These are phyloP conservation scores for Lumbricus terrestris DNA, from an alignment of 2,888 invertebrate species.

Conservation along the genomic window DNA sequence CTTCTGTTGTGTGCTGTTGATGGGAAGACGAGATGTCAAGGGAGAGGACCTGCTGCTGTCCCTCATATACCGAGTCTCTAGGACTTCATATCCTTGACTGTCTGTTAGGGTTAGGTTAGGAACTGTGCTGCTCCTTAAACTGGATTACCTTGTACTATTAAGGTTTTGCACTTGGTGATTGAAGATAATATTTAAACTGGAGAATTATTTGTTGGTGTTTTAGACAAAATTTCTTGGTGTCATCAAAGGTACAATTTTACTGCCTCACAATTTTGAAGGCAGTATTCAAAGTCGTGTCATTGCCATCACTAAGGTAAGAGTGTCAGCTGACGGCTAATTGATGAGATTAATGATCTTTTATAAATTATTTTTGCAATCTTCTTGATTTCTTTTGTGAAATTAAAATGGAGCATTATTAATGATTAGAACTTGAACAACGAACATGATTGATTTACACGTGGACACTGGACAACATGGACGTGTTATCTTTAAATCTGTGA, in stretches of 20 bases:
- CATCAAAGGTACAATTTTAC: conserved; percentile 42
- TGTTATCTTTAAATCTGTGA: neutral
- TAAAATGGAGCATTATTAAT: neutral
- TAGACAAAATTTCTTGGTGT: conserved; percentile 52
- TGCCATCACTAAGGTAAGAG: conserved; percentile 49
- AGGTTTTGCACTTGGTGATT: neutral
- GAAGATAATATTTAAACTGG: neutral
- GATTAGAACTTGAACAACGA: neutral
- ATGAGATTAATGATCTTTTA: neutral
- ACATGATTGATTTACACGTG: neutral
- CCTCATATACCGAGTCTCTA: too few species aligned
- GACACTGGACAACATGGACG: neutral
- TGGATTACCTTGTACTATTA: neutral
- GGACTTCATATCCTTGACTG: neutral
- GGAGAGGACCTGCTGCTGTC: too few species aligned
- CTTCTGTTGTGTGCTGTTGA: too few species aligned
- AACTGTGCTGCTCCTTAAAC: neutral
- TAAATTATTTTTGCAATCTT: neutral
- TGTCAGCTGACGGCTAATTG: neutral
- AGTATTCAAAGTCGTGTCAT: conserved; percentile 43
- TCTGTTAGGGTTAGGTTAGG: neutral
- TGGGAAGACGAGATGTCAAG: too few species aligned
- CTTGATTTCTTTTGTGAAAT: neutral
- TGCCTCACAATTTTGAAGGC: conserved; percentile 51
- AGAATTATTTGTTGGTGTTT: neutral